Percentiles rank a stretch among this genome's conserved stretches.
These are phyloP conservation scores for Brotogeris chrysoptera DNA, from an alignment of 2,797 vertebrate genomes.

Conservation along the genomic window DNA sequence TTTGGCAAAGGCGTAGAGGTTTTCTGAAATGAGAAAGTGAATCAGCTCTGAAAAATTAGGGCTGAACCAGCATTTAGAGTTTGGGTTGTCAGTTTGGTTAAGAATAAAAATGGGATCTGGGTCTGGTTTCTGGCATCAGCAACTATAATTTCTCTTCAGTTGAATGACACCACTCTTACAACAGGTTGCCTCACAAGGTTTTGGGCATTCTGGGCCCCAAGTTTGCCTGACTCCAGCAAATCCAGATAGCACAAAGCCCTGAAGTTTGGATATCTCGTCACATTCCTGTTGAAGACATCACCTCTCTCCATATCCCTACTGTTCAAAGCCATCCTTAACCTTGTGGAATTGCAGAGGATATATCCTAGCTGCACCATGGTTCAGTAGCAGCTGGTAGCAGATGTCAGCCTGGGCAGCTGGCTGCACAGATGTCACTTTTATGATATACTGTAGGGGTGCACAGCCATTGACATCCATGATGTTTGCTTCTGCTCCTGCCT, in stretches of 20 bases:
- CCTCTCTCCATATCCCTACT: not conserved
- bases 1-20: not conserved
- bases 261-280: not conserved
- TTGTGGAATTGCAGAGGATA: constrained; percentile 96
- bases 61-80: not conserved
- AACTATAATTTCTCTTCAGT: not conserved
- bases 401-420: constrained; percentile 83
- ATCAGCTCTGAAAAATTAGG: not conserved
- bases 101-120: not conserved
- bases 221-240: not conserved
- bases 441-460: constrained; percentile 89
- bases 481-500: constrained; percentile 85
- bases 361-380: constrained; percentile 86
- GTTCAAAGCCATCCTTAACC: constrained; percentile 71
- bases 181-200: not conserved
- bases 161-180: not conserved
- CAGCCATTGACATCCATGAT: constrained; percentile 95
- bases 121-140: not conserved
- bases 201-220: not conserved
- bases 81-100: not conserved
- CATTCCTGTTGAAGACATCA: not conserved
- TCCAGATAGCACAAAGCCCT: not conserved
- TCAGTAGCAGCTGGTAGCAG: constrained; percentile 93
- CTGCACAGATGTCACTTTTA: constrained; percentile 88
- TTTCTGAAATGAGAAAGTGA: not conserved